Evolutionary conservation across 1,140 invertebrate genomes (phyloP).

Genomic region (Pseudoatta argentina): DNA sequence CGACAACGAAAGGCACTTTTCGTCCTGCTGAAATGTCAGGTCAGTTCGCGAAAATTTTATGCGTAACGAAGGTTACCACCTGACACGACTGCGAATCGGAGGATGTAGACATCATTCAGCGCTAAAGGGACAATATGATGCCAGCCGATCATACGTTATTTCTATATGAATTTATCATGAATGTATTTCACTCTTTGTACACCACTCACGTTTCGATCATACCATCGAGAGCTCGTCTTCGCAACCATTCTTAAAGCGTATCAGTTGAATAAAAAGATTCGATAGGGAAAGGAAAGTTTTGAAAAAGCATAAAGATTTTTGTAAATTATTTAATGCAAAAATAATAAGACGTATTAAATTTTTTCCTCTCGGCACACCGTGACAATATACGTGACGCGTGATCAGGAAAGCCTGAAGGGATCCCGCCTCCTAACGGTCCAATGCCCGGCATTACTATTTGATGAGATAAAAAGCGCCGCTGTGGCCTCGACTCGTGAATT

Average conservation of each 20-base stretch:
- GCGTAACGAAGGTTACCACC: slow-evolving; percentile 51
- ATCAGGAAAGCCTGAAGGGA: slow-evolving; percentile 55
- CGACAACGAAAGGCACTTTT: slow-evolving; percentile 81
- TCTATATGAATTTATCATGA: slow-evolving; percentile 42
- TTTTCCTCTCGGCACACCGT: not conserved
- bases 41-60: slow-evolving; percentile 65
- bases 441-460: slow-evolving; percentile 79
- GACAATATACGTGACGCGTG: slow-evolving; percentile 25
- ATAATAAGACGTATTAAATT: slow-evolving; percentile 28
- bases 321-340: not conserved
- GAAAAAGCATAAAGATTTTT: not conserved
- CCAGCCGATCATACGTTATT: slow-evolving; percentile 39
- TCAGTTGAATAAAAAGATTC: not conserved
- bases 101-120: slow-evolving; percentile 27
- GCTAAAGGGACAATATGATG: slow-evolving; percentile 26
- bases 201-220: slow-evolving; percentile 1
- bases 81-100: slow-evolving; percentile 46
- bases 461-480: slow-evolving; percentile 84
- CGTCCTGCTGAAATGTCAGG: slow-evolving; percentile 43
- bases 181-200: not conserved
- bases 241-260: not conserved
- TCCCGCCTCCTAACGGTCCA: slow-evolving; percentile 69
- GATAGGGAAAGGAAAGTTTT: not conserved
- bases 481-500: slow-evolving; percentile 79
- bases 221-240: not conserved